phyloP scores from a whole-genome alignment of 2,797 vertebrate genomes.

The Austrolebias charrua region DNA sequence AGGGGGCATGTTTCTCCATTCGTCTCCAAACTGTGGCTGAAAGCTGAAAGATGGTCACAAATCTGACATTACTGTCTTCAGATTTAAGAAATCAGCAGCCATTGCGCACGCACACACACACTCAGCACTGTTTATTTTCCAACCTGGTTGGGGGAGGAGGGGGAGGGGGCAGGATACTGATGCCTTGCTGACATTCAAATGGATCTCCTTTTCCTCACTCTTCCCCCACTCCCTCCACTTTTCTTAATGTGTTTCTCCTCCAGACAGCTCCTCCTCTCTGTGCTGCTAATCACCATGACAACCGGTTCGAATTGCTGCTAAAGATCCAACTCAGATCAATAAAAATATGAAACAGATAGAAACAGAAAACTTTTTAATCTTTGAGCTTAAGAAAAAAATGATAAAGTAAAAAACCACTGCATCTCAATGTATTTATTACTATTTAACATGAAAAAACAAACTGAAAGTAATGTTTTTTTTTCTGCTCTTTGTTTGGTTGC shows the following conservation, averaged over 20 bases:
- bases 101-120: background rate
- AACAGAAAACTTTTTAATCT: constrained; percentile 84
- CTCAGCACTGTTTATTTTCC: background rate
- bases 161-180: constrained; percentile 62
- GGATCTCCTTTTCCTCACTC: constrained; percentile 57
- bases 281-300: constrained; percentile 87
- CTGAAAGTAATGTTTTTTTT: constrained; percentile 81
- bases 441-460: constrained; percentile 85
- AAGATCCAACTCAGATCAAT: constrained; percentile 87
- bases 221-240: constrained; percentile 34
- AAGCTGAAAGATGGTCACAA: background rate
- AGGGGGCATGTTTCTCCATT: constrained; percentile 40
- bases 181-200: constrained; percentile 54
- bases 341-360: constrained; percentile 83
- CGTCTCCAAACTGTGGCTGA: constrained; percentile 35
- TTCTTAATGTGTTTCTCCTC: constrained; percentile 77
- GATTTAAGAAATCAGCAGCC: constrained; percentile 21
- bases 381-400: constrained; percentile 84
- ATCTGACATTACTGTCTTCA: constrained; percentile 27
- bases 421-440: constrained; percentile 90
- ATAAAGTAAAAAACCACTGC: constrained; percentile 85
- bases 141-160: constrained; percentile 54
- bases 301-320: constrained; percentile 87
- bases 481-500: constrained; percentile 81
- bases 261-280: constrained; percentile 84